These are phyloP conservation scores for Drosophila tanythrix DNA, from an alignment of 2,888 invertebrate species.

Conservation along the genomic window DNA sequence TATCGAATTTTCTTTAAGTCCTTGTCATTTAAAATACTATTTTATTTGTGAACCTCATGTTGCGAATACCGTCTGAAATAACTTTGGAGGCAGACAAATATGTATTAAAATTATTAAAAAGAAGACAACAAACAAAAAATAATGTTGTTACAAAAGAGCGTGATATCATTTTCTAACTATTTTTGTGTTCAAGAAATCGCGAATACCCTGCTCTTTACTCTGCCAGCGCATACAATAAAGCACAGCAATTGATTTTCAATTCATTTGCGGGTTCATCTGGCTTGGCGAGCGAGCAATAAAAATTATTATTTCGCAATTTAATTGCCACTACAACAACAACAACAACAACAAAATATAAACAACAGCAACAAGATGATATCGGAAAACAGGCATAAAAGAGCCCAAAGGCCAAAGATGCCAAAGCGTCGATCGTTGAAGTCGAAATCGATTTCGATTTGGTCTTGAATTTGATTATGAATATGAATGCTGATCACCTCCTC, in stretches of 20 bases:
- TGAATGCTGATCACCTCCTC: conserved; percentile 29
- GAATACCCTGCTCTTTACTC: background rate
- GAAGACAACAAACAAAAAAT: background rate
- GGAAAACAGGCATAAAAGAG: conserved; percentile 50
- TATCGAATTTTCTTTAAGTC: too few species aligned
- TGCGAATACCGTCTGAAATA: too few species aligned
- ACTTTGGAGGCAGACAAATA: too few species aligned
- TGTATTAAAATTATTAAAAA: background rate
- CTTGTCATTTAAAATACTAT: too few species aligned
- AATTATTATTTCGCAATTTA: conserved; percentile 78
- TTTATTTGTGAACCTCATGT: too few species aligned
- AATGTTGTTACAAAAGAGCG: accelerated
- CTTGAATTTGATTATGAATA: conserved; percentile 65
- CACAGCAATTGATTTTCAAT: conserved; percentile 67
- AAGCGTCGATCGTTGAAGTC: conserved; percentile 34
- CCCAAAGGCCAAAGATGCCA: conserved; percentile 56
- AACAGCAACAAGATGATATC: conserved; percentile 8
- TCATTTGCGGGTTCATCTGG: conserved; percentile 62
- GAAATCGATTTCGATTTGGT: conserved; percentile 76
- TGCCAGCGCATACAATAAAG: background rate
- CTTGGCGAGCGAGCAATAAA: conserved; percentile 60
- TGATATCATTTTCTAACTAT: background rate
- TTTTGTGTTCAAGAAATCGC: background rate
- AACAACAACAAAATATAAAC: background rate
- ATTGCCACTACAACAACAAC: conserved; percentile 54